Conservation (phyloP, 2,113 vertebrate genomes). For the Spheniscus mendiculus region DNA sequence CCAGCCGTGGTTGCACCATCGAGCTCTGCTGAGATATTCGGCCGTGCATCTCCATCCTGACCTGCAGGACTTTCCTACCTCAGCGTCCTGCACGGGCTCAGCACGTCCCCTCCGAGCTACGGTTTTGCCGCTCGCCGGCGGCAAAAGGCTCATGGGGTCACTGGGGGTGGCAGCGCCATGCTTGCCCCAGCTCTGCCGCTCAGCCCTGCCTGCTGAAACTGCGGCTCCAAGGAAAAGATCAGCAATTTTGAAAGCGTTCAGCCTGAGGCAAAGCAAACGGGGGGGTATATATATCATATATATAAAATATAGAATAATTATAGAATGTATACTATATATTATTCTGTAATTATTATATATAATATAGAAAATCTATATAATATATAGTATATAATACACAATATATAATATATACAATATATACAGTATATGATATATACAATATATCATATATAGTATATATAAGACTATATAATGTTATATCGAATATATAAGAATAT, state of each 20-base stretch:
- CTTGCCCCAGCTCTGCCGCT: background rate
- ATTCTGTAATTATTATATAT: too few relatives aligned
- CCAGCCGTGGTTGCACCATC: background rate
- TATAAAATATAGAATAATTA: background rate
- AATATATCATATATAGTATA: too few relatives aligned
- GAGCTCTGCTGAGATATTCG: background rate
- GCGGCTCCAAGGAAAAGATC: background rate
- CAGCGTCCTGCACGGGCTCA: background rate
- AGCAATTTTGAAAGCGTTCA: background rate
- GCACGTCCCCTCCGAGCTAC: background rate
- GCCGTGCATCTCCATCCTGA: background rate
- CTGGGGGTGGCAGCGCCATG: accelerated
- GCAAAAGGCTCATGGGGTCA: background rate
- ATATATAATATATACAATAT: too few relatives aligned
- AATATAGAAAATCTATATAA: too few relatives aligned
- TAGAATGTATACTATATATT: too few relatives aligned
- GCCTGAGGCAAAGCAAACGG: background rate
- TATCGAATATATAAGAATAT: too few relatives aligned
- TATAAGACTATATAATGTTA: too few relatives aligned
- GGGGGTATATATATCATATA: background rate
- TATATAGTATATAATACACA: too few relatives aligned
- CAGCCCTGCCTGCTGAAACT: background rate
- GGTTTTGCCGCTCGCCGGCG: accelerated
- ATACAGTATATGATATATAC: too few relatives aligned
- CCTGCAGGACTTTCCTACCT: background rate